Evolutionary conservation across 2,797 vertebrate species (phyloP).

Genomic region (Macroramphosus scolopax): DNA sequence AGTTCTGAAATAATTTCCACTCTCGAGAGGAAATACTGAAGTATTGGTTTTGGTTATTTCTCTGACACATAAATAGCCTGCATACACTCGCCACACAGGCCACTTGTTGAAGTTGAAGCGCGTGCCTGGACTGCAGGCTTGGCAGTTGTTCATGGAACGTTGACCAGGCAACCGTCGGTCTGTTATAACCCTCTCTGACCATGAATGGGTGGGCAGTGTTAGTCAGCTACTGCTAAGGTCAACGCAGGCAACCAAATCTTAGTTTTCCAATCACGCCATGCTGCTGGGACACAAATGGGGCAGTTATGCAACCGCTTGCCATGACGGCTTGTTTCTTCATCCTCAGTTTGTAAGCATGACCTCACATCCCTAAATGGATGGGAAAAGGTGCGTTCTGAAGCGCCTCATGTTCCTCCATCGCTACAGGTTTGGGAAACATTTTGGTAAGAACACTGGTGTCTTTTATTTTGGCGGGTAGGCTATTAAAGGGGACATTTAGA

Average conservation of each 20-base stretch:
- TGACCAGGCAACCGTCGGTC: slow-evolving; percentile 57
- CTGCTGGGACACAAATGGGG: slow-evolving; percentile 25
- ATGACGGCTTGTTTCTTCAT: slow-evolving; percentile 30
- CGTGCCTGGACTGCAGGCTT: slow-evolving; percentile 55
- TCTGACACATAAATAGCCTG: slow-evolving; percentile 32
- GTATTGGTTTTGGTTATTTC: slow-evolving; percentile 50
- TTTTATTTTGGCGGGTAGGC: slow-evolving; percentile 36
- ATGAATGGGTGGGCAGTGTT: slow-evolving; percentile 78
- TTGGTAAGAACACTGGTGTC: slow-evolving; percentile 35
- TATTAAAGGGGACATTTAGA: slow-evolving; percentile 15
- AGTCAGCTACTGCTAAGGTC: slow-evolving; percentile 68
- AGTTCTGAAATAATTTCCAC: slow-evolving; percentile 50
- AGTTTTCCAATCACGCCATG: slow-evolving; percentile 42
- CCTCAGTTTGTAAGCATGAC: slow-evolving; percentile 36
- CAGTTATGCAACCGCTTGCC: slow-evolving; percentile 42
- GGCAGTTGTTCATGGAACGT: slow-evolving; percentile 76
- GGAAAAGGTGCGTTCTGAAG: slow-evolving; percentile 33
- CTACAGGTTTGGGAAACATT: slow-evolving; percentile 23
- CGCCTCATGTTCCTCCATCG: slow-evolving; percentile 45
- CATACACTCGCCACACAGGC: slow-evolving; percentile 39
- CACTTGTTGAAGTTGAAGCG: slow-evolving; percentile 52
- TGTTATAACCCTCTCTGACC: slow-evolving; percentile 60
- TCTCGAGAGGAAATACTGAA: slow-evolving; percentile 71
- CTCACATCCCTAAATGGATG: slow-evolving; percentile 37
- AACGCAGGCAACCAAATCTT: slow-evolving; percentile 48